A percentile compares a stretch with the other conserved stretches of the same genome.
These are phyloP conservation scores for Lasioglossum pauxillum DNA, from an alignment of 2,888 invertebrate genomes.

Conservation along the genomic window DNA sequence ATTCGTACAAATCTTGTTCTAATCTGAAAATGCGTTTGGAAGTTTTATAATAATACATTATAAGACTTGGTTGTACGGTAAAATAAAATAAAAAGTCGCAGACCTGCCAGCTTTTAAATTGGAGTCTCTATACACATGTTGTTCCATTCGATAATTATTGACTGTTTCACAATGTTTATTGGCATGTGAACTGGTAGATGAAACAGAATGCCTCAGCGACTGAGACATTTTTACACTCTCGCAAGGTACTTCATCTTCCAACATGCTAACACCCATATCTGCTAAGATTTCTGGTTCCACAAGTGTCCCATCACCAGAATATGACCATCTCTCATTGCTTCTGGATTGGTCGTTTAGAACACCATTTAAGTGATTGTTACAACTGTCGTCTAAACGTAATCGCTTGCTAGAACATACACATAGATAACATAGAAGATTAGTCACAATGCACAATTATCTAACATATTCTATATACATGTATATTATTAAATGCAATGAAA, in stretches of 20 bases:
- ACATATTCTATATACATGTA: background rate
- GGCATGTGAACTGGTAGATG: slow-evolving; percentile 64
- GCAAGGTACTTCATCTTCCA: slow-evolving; percentile 85
- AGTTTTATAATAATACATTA: background rate
- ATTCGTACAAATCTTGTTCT: slow-evolving; percentile 71
- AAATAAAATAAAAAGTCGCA: background rate
- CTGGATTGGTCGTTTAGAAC: slow-evolving; percentile 72
- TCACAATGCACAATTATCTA: background rate
- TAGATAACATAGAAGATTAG: background rate
- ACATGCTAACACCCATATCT: slow-evolving; percentile 88
- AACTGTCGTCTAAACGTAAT: slow-evolving; percentile 79
- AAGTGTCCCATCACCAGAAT: slow-evolving; percentile 79
- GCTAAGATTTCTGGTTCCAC: slow-evolving; percentile 85
- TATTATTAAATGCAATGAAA: slow-evolving; percentile 14
- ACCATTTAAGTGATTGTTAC: slow-evolving; percentile 80
- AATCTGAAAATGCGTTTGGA: slow-evolving; percentile 59
- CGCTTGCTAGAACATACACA: slow-evolving; percentile 75
- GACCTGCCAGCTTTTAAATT: slow-evolving; percentile 74
- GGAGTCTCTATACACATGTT: slow-evolving; percentile 68
- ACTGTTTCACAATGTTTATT: slow-evolving; percentile 56
- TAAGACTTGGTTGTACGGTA: accelerated
- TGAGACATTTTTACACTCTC: slow-evolving; percentile 78
- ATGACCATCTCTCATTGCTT: slow-evolving; percentile 77
- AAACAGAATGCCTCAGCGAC: slow-evolving; percentile 80
- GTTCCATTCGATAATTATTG: slow-evolving; percentile 68